phyloP scores from a whole-genome alignment of 2,113 vertebrate genomes.

The Neomonachus schauinslandi region DNA sequence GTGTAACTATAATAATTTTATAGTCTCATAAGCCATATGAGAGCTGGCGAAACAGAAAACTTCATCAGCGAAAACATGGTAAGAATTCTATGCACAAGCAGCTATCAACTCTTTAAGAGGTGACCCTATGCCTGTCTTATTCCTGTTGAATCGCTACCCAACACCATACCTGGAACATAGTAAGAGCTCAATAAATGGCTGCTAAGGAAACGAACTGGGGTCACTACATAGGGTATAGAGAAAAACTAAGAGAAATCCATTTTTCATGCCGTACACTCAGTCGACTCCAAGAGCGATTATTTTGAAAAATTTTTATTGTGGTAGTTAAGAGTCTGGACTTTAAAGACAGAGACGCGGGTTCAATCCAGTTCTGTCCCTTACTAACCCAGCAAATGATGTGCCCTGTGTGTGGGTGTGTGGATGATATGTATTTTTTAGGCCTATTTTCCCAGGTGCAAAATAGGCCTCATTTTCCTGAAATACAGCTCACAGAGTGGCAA shows the following conservation, averaged over 20 bases:
- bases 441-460: background rate
- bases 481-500: background rate
- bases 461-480: background rate
- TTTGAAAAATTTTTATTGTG: background rate
- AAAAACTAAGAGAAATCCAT: background rate
- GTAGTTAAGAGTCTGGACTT: background rate
- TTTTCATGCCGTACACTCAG: background rate
- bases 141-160: background rate
- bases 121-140: background rate
- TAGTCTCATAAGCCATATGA: background rate
- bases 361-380: background rate
- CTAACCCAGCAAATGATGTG: background rate
- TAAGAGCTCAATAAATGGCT: background rate
- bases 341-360: background rate
- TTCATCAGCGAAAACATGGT: background rate
- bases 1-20: background rate
- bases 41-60: background rate
- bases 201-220: background rate
- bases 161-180: background rate
- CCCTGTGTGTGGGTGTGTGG: too few relatives aligned
- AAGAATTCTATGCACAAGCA: background rate
- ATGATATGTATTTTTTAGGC: background rate
- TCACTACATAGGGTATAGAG: background rate
- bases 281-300: background rate
- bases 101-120: background rate